Evolutionary conservation across 2,888 invertebrate species (phyloP), one percentile per base, ranked within the genome.

Genomic region (Odontocolon sp.): DNA sequence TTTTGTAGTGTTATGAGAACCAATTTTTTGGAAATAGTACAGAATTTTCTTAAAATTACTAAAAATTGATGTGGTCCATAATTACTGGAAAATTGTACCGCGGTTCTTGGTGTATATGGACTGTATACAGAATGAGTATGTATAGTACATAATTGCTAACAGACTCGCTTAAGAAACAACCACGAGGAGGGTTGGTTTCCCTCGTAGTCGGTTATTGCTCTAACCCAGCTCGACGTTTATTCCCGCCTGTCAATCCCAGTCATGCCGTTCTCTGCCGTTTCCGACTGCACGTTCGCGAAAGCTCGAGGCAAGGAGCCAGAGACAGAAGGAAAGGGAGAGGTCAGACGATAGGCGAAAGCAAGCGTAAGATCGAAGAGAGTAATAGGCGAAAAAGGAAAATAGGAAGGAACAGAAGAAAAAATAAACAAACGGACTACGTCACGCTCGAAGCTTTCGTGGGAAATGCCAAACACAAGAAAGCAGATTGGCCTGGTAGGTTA

Each of bases 161-260:
- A 45, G 36, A 26, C 16, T 9, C n/a, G 50, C 18, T 50, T 38
- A 50, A 50, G 50, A 38, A 50, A 26, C 16, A 36, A 36, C 64
- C 50, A n/a, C n/a, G n/a, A n/a, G 36, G 16, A 33, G 33, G 47
- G 8, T n/a, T 23, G 21, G 63, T 63, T 64, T 38, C 23, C 36
- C 23, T 18, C 14, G 36, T 50, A 16, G 36, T 64, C 38, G 64
- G 50, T 50, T 21, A 64, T 47, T 36, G 26, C 50, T 50, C 47
- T 64, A 64, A 64, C 64, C 50, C n/a, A 64, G 50, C 47, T 3
- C 47, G 50, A 64, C 64, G 36, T 50, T 64, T 64, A 50, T 64
- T 64, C 50, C 26, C 50, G 50, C 50, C 64, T 50, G 64, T 64
- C 64, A 64, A 47, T 64, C 36, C 64, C 64, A 64, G 64, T 64